phyloP scores from a whole-genome alignment of 2,888 invertebrate genomes.

The Drosophila prostipennis region DNA sequence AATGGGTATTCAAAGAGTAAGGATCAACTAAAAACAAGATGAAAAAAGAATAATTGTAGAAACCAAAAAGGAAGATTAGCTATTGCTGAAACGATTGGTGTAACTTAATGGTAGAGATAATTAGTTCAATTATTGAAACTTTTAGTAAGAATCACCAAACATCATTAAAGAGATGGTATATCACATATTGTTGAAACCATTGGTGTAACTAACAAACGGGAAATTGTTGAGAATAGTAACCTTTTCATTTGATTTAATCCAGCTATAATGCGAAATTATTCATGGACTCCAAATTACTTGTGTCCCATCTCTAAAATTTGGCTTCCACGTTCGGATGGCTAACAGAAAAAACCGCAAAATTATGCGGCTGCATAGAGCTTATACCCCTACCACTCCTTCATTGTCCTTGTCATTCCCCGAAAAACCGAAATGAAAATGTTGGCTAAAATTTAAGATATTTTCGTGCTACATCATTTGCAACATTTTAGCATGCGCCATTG shows the following conservation, averaged over 20 bases:
- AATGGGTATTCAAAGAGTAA: no score
- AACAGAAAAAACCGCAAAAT: slow-evolving; percentile 50
- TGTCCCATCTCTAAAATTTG: slow-evolving; percentile 6
- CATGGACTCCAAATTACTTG: neutral
- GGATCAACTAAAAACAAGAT: no score
- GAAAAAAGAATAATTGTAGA: no score
- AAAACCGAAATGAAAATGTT: slow-evolving; percentile 45
- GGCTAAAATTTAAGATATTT: slow-evolving; percentile 25
- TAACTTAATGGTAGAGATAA: no score
- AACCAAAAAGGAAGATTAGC: no score
- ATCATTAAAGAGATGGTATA: no score
- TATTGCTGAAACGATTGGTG: no score
- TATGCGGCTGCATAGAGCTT: slow-evolving; percentile 42
- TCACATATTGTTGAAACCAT: no score
- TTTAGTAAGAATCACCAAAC: no score
- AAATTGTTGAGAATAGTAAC: no score
- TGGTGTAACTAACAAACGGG: no score
- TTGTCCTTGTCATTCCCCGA: slow-evolving; percentile 11
- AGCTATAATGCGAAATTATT: neutral
- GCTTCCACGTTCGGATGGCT: neutral
- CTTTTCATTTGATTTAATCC: neutral
- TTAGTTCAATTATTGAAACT: no score
- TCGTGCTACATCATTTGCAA: slow-evolving; percentile 56
- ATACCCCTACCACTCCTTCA: neutral
- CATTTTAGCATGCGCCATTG: slow-evolving; percentile 49